Evolutionary conservation across 2,113 vertebrate genomes (phyloP).

Genomic region (Petromus typicus): DNA sequence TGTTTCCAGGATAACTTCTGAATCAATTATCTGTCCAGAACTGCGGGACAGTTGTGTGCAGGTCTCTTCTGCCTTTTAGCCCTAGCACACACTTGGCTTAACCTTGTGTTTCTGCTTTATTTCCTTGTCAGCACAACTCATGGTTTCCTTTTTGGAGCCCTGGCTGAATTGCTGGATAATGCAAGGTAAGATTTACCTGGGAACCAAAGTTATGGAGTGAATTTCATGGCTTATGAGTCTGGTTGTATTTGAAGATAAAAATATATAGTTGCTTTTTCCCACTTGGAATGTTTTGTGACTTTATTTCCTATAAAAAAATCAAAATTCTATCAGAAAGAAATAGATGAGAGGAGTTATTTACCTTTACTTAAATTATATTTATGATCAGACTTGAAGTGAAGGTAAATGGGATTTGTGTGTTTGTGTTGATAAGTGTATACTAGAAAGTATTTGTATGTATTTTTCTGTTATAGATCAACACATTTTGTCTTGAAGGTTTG

Average conservation of each 20-base stretch:
- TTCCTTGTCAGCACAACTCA: conserved; percentile 88
- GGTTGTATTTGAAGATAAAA: conserved; percentile 18
- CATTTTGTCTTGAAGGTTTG: background rate
- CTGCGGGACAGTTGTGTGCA: background rate
- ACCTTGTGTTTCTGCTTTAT: conserved; percentile 25
- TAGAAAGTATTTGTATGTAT: background rate
- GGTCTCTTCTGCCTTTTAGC: conserved; percentile 11
- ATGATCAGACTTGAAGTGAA: background rate
- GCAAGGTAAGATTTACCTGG: conserved; percentile 85
- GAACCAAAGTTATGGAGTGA: background rate
- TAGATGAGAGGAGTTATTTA: background rate
- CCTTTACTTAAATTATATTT: conserved; percentile 1
- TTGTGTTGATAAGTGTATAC: background rate
- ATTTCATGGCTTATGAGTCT: background rate
- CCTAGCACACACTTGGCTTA: background rate
- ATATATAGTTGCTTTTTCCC: background rate
- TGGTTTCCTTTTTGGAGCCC: conserved; percentile 91
- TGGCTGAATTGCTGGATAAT: conserved; percentile 92
- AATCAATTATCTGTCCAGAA: conserved; percentile 36
- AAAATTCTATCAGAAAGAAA: background rate
- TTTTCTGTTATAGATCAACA: background rate
- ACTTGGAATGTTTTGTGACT: background rate
- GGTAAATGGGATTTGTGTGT: background rate
- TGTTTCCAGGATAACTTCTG: conserved; percentile 10
- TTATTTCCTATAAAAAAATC: conserved; percentile 42